Conservation (phyloP, 2,797 vertebrate genomes). For the Pelochelys cantorii region DNA sequence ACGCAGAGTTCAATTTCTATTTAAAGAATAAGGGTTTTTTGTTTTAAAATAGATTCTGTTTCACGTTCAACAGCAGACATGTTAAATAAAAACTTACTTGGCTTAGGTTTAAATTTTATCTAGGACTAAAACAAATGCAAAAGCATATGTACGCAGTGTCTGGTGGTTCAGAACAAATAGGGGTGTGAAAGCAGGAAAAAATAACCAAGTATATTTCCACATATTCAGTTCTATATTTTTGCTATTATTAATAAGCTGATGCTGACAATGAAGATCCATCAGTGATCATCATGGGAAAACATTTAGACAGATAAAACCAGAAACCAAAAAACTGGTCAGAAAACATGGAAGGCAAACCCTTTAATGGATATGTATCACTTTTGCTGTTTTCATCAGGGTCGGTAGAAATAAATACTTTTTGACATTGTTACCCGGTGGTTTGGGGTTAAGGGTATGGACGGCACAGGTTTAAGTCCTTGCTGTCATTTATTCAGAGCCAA, state of each 20-base stretch:
- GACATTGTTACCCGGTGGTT: not conserved
- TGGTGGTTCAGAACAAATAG: not conserved
- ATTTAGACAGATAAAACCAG: not conserved
- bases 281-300: not conserved
- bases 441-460: not conserved
- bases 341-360: not conserved
- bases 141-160: not conserved
- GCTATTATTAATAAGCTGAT: not conserved
- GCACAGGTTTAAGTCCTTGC: not conserved
- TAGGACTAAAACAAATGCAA: not conserved
- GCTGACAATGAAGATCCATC: not conserved
- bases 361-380: not conserved
- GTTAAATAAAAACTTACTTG: not conserved
- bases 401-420: not conserved
- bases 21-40: conserved; percentile 40
- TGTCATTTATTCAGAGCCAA: not conserved
- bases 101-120: not conserved
- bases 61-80: not conserved
- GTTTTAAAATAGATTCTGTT: not conserved
- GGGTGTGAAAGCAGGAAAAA: not conserved
- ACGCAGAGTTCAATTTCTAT: conserved; percentile 60
- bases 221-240: not conserved
- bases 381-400: accelerated
- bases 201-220: not conserved
- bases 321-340: not conserved